Percentiles rank a stretch among this genome's conserved stretches.
Conservation (phyloP, 2,113 vertebrate genomes). For the Monarcha castaneiventris region DNA sequence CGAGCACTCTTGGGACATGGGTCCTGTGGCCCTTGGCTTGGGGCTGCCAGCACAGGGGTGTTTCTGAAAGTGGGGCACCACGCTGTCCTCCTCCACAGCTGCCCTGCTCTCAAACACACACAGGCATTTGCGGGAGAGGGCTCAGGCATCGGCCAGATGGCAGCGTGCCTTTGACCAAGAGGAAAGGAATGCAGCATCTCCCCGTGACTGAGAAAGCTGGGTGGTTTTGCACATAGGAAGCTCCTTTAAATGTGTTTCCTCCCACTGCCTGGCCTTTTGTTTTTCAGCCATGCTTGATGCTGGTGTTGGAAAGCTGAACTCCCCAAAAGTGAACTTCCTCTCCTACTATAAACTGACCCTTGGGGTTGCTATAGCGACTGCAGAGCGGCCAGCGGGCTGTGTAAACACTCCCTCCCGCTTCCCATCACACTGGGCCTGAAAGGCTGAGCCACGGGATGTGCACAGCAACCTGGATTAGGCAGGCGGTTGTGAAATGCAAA, state of each 20-base stretch:
- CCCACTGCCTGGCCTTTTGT: slow-evolving; percentile 53
- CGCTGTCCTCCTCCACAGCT: background rate
- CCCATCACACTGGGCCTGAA: background rate
- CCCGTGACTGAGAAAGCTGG: background rate
- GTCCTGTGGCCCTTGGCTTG: background rate
- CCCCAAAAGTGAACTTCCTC: slow-evolving; percentile 72
- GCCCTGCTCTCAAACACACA: background rate
- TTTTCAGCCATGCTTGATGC: slow-evolving; percentile 60
- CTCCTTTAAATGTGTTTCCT: slow-evolving; percentile 70
- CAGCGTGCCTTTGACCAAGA: background rate
- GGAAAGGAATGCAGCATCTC: slow-evolving; percentile 26
- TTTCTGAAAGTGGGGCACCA: background rate
- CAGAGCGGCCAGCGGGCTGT: slow-evolving; percentile 4
- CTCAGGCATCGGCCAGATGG: background rate
- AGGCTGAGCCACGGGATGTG: background rate
- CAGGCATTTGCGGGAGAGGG: background rate
- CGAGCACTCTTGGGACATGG: rapidly evolving
- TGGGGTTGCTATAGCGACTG: slow-evolving; percentile 70
- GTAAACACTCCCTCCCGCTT: slow-evolving; percentile 64
- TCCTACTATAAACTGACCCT: slow-evolving; percentile 73
- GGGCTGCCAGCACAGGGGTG: background rate
- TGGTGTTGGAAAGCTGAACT: slow-evolving; percentile 61
- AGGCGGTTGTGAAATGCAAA: slow-evolving; percentile 15
- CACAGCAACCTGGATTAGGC: background rate
- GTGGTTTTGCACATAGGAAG: slow-evolving; percentile 53